Base-by-base conservation (phyloP, 1,140 invertebrate genomes). In the Gonatopus flavifemur region DNA sequence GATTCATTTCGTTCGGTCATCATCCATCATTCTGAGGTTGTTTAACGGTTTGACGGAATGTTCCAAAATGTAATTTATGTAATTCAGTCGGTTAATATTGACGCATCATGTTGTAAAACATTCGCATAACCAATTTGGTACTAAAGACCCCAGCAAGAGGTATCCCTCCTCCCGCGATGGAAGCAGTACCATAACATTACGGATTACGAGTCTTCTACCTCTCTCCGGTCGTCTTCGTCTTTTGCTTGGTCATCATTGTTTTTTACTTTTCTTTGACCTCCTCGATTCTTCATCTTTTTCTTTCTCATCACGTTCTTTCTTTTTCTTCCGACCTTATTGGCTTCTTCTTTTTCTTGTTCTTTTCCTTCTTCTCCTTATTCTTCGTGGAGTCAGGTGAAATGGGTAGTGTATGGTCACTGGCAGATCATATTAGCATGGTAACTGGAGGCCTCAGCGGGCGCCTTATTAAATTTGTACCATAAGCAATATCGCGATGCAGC, bases 391-490 rank as follows among this genome's bases (percentile, higher is more conserved):
- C 70, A 70, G 66, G 67, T 70, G 66, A 63, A 70, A 63, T 61
- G n/a, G 58, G 56, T 45, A 33, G 57, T 43, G 57, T 60, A 44
- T 56, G 56, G 51, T 49, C 58, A 61, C 63, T 64, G 62, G 59
- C 59, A 58, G 54, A 59, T 66, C 61, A 71, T 68, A 73, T 73
- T 73, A 71, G 66, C 66, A 72, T 70, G 66, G 66, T 69, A 72
- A 73, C 66, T 67, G 62, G 66, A 52, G 55, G 62, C 63, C 62
- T 15, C 70, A 73, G 70, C 69, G 51, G 70, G 70, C 67, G 67
- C 62, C 63, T 73, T 71, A 73, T 73, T 73, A 72, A 73, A 71
- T 73, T 73, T 71, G 66, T 70, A 68, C 67, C 66, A 71, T 56
- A 55, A 69, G 65, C 58, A 53, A 61, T 64, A 66, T 67, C 61